These are phyloP conservation scores for Antheraea pernyi DNA, from an alignment of 1,140 invertebrate species.

Conservation along the genomic window DNA sequence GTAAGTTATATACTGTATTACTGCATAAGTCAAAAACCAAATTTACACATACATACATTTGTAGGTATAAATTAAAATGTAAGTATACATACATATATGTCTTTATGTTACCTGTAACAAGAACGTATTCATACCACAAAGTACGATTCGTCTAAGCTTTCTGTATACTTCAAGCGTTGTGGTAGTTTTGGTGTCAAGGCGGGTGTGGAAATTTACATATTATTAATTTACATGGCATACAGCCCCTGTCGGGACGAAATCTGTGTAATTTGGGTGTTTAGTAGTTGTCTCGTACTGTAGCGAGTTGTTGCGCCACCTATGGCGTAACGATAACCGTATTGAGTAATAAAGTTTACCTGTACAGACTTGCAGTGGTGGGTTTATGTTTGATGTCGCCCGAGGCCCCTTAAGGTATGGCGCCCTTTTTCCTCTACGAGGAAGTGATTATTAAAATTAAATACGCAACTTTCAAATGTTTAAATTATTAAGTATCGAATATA, in stretches of 20 bases:
- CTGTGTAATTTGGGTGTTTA: slow-evolving; percentile 66
- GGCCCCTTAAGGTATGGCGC: too few species aligned
- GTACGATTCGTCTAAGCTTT: not conserved
- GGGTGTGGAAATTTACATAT: slow-evolving; percentile 66
- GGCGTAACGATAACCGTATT: slow-evolving; percentile 23
- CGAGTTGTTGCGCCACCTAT: slow-evolving; percentile 20
- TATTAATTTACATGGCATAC: slow-evolving; percentile 69
- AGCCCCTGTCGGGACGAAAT: slow-evolving; percentile 47
- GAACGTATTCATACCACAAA: not conserved
- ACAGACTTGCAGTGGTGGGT: not conserved
- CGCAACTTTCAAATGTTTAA: too few species aligned
- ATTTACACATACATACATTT: too few species aligned
- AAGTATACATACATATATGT: too few species aligned
- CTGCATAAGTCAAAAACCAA: too few species aligned
- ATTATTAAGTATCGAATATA: too few species aligned
- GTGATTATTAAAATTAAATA: too few species aligned
- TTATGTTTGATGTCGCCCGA: too few species aligned
- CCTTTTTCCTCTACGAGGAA: too few species aligned
- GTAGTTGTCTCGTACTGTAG: slow-evolving; percentile 38
- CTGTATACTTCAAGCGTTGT: slow-evolving; percentile 8
- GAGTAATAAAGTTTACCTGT: slow-evolving; percentile 10
- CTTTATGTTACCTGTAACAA: too few species aligned
- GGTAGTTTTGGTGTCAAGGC: slow-evolving; percentile 20
- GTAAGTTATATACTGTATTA: too few species aligned
- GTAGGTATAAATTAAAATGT: too few species aligned